A percentile compares a stretch with the other conserved stretches of the same genome.
Conservation (phyloP, 2,797 vertebrate genomes). For the Zenarchopterus dispar region DNA sequence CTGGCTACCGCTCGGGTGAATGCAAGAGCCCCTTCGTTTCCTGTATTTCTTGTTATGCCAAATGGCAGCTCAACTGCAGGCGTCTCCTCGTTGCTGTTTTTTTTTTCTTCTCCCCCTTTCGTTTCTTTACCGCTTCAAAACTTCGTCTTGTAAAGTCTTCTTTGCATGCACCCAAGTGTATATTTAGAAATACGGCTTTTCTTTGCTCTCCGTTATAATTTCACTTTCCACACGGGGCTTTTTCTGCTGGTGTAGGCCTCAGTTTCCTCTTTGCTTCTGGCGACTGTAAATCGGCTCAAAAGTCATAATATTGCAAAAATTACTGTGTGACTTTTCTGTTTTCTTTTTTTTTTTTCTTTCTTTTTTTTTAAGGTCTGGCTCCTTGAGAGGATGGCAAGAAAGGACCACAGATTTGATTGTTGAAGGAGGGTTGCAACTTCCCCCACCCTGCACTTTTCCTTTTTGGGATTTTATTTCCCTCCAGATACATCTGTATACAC, state of each 20-base stretch:
- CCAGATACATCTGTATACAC: conserved; percentile 62
- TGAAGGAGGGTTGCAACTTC: conserved; percentile 55
- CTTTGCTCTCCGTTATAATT: conserved; percentile 10
- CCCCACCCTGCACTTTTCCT: conserved; percentile 69
- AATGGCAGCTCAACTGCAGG: conserved; percentile 70
- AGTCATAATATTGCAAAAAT: conserved; percentile 24
- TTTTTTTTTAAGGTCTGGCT: conserved; percentile 61
- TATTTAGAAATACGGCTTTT: conserved; percentile 4
- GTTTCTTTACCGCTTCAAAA: conserved; percentile 31
- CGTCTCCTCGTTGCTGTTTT: conserved; percentile 48
- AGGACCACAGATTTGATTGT: conserved; percentile 63
- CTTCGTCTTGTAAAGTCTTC: conserved; percentile 5
- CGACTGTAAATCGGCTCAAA: conserved; percentile 32
- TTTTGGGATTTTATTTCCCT: conserved; percentile 73
- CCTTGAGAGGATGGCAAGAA: conserved; percentile 55
- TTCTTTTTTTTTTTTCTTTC: conserved; percentile 9
- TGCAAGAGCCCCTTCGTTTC: conserved; percentile 78
- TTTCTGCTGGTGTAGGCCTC: conserved; percentile 59
- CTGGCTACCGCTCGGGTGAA: conserved; percentile 64
- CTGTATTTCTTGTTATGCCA: conserved; percentile 85
- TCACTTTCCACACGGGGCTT: conserved; percentile 28
- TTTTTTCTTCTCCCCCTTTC: too few relatives aligned
- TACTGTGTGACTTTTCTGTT: conserved; percentile 41
- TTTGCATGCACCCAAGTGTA: conserved; percentile 28
- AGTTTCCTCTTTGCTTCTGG: conserved; percentile 58